Conservation (phyloP, 2,113 vertebrate species). For the Tetrao urogallus region DNA sequence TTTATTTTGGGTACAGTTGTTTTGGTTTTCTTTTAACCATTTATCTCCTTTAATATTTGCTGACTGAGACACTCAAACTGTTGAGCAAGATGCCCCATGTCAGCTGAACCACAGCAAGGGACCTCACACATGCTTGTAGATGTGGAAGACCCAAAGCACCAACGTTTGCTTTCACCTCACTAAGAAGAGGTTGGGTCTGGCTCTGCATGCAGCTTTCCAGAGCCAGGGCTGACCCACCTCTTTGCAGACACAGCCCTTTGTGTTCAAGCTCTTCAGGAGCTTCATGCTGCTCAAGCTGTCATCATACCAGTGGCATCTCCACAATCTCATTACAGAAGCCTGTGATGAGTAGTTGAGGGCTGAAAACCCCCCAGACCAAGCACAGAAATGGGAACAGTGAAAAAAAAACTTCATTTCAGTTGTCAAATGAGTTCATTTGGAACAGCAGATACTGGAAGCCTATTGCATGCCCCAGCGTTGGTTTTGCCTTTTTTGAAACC, state of each 20-base stretch:
- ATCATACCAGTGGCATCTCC: fast-evolving
- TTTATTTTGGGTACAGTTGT: background rate
- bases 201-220: background rate
- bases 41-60: background rate
- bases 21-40: background rate
- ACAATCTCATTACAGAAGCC: background rate
- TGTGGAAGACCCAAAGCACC: background rate
- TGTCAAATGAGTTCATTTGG: background rate
- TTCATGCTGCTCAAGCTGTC: background rate
- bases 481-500: background rate
- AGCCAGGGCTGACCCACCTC: background rate
- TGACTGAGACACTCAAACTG: background rate
- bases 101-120: background rate
- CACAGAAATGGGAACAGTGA: background rate
- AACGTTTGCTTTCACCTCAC: background rate
- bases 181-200: background rate
- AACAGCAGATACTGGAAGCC: background rate
- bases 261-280: background rate
- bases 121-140: fast-evolving
- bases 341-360: background rate
- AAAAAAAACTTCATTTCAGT: background rate
- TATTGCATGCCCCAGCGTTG: background rate
- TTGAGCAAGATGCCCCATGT: background rate
- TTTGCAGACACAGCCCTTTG: background rate
- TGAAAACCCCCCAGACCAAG: background rate